Evolutionary conservation across 2,113 vertebrate genomes (phyloP).

Genomic region (Carlito syrichta): DNA sequence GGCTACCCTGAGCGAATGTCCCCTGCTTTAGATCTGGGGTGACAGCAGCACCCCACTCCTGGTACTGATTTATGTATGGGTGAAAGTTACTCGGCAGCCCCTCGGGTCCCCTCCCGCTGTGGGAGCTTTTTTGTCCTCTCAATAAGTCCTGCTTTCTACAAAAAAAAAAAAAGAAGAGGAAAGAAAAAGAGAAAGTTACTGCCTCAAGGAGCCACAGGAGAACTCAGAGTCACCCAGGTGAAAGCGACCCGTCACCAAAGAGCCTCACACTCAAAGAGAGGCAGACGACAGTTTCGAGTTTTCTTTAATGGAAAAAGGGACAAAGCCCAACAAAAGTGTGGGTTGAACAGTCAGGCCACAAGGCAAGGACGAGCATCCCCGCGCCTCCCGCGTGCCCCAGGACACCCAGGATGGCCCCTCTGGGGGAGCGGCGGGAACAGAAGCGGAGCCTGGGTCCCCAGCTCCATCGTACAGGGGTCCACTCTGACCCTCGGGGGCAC

Average conservation of each 20-base stretch:
- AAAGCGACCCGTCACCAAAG: rapidly evolving
- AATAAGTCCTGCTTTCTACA: too few relatives aligned
- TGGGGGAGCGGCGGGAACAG: rapidly evolving
- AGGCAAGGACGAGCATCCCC: background rate
- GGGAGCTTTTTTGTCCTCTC: too few relatives aligned
- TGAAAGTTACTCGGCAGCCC: too few relatives aligned
- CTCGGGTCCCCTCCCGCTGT: too few relatives aligned
- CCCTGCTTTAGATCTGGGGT: background rate
- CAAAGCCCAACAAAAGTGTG: background rate
- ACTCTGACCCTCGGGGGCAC: background rate
- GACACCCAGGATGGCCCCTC: background rate
- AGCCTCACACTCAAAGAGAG: background rate
- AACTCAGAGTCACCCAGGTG: rapidly evolving
- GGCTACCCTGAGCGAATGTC: background rate
- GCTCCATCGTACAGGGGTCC: background rate
- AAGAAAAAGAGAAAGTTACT: too few relatives aligned
- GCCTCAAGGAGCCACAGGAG: too few relatives aligned
- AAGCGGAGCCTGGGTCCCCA: background rate
- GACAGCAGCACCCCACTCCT: background rate
- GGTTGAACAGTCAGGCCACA: background rate
- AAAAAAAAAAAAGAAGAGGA: too few relatives aligned
- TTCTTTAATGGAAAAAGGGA: constrained; percentile 21
- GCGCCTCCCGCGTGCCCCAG: background rate
- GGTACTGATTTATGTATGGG: background rate
- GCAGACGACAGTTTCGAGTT: background rate